phyloP scores from a whole-genome alignment of 2,797 vertebrate genomes.

The Peromyscus nudipes region DNA sequence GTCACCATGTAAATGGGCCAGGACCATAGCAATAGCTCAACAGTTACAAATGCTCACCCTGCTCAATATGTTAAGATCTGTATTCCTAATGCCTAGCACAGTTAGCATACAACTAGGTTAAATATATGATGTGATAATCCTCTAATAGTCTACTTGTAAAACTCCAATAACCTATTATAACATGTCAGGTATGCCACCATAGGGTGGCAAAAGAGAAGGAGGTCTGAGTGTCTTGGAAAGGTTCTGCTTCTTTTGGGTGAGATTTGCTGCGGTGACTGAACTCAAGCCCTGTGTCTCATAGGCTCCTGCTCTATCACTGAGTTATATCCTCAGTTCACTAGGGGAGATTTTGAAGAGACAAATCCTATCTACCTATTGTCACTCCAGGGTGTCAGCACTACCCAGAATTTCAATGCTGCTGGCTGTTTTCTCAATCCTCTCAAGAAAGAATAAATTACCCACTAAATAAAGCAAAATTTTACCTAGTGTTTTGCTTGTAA shows the following conservation, averaged over 20 bases:
- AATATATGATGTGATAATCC: neutral
- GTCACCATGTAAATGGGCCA: neutral
- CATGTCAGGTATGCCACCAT: neutral
- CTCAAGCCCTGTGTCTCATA: no score
- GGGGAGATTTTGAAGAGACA: neutral
- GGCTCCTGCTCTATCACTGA: neutral
- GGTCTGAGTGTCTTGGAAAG: neutral
- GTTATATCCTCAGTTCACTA: no score
- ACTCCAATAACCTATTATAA: neutral
- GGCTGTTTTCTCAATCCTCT: neutral
- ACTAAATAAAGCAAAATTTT: neutral
- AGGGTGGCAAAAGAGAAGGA: neutral
- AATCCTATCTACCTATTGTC: neutral
- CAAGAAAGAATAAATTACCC: constrained; percentile 1
- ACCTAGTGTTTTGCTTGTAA: neutral
- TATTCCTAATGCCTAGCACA: neutral
- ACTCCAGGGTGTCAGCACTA: accelerated
- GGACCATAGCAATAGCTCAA: neutral
- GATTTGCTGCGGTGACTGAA: neutral
- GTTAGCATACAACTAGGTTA: neutral
- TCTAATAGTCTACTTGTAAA: neutral
- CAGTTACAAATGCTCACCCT: neutral
- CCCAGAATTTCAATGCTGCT: neutral
- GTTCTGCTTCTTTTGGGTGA: no score
- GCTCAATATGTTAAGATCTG: neutral